phyloP scores from a whole-genome alignment of 2,113 vertebrate genomes.

The Anoura caudifer region DNA sequence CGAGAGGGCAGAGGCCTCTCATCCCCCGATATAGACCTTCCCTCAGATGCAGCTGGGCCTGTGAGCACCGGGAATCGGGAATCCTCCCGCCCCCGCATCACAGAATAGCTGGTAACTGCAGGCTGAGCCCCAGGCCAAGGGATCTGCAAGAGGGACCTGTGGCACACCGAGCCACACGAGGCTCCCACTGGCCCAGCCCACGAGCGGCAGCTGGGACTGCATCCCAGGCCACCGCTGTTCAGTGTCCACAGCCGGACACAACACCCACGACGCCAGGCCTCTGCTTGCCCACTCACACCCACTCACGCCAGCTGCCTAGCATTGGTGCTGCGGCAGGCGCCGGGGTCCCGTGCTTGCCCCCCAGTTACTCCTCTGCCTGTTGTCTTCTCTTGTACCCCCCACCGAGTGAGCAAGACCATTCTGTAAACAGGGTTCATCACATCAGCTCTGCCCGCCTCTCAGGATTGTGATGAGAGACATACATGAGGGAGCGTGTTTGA shows the following conservation, averaged over 20 bases:
- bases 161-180: background rate
- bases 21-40: rapidly evolving
- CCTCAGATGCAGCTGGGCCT: rapidly evolving
- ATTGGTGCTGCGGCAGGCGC: rapidly evolving
- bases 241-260: rapidly evolving
- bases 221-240: background rate
- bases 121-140: no score
- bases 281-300: rapidly evolving
- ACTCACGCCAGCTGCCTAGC: background rate
- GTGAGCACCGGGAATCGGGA: background rate
- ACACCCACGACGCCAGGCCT: background rate
- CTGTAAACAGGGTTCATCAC: rapidly evolving
- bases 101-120: rapidly evolving
- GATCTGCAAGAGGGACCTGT: background rate
- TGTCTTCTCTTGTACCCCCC: no score
- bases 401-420: rapidly evolving
- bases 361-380: background rate
- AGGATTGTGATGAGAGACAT: background rate
- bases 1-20: background rate
- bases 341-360: background rate
- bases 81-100: rapidly evolving
- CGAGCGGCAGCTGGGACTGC: rapidly evolving
- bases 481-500: rapidly evolving
- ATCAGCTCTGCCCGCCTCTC: background rate
- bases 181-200: background rate